Evolutionary conservation across 1,140 invertebrate species (phyloP), one percentile per base, ranked within the genome.

Genomic region (Cyclargus thomasi): DNA sequence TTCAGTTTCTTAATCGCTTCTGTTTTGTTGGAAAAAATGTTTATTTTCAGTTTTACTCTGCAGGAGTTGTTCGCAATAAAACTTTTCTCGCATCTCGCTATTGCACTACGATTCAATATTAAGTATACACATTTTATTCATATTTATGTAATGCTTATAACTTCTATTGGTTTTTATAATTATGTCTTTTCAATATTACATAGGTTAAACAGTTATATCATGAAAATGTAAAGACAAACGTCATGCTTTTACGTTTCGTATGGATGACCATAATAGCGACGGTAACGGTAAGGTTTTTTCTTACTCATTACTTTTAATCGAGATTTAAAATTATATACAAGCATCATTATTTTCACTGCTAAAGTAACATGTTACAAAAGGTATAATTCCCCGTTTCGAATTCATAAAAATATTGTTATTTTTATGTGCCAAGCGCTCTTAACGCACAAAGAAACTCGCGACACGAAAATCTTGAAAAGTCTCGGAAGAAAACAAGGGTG

Each of bases 1-100:
- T 47, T 47, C 39, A 47, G 39, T 47, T 47, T 47, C 39, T 47
- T 47, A 47, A 47, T 47, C 39, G 39, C 14, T 47, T 47, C 39
- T 47, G 14, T 47, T 47, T 7, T 47, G 39, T 47, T 47, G 39
- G 14, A 47, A 47, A 47, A 47, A 47, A 47, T 47, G 39, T 47
- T 47, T 47, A 47, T 47, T 47, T 16, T 47, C 39, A 47, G 39
- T 47, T 47, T 47, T 47, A 8, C 39, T 47, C 11, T 47, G 39
- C 39, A 47, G 29, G 8, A 47, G 10, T 47, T 16, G 10, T 16
- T 47, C 39, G 39, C 14, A 47, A 47, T 47, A 47, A 14, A 47
- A 47, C 39, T 47, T 47, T 29, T 29, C 29, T 47, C 39, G 14
- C 39, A 47, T 47, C 39, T 47, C 1, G 39, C 7, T 47, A 16